Base-by-base conservation (phyloP, 1,140 invertebrate species). In the Hypsibius dujardini region DNA sequence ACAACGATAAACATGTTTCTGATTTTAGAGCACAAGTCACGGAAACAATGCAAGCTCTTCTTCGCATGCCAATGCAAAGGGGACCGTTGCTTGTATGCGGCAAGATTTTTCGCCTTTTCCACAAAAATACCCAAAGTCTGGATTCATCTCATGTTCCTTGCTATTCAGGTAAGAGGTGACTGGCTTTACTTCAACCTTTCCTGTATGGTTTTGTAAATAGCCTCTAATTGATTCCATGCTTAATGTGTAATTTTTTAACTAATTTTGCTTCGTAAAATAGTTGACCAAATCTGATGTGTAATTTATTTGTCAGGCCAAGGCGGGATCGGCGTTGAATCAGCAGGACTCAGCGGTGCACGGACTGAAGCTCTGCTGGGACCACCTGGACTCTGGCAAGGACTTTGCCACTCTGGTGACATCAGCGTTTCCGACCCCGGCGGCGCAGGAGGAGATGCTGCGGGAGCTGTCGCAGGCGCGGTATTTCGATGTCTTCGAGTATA, bases 121-220 rank as follows among this genome's bases (percentile, higher is more conserved):
- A 94, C 91, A 59, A 84, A 88, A 74, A 86, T 89, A 79, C 87
- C 91, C 12, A 84, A 89, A 74, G 86, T 88, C 70, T 95, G 91
- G 92, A 90, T 95, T 73, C 92, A 95, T 82, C 83, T 95, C 28
- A 95, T 95, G 90, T 94, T 95, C 80, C 84, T 95, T 56, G 88
- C 90, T 72, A 84, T 94, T 74, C 88, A 90, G 83, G 86, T 87
- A 79, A 75, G 76, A 12, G 74, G 72, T 73, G 70, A n/a, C 46
- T 67, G 12, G 3, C 12, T 67, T 67, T 45, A 7, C 45, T 67
- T 67, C 12, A 42, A 15, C 46, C 70, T 56, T 59, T 72, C 72
- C 59, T 47, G 50, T 40, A 59, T 74, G 46, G 59, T 28, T 28
- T 28, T 28, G 28, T 28, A 28, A 28, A 28, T 28, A 28, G 28